A percentile compares a stretch with the other conserved stretches of the same genome.
Conservation (phyloP, 2,113 vertebrate species). For the Siphamia tubifer region DNA sequence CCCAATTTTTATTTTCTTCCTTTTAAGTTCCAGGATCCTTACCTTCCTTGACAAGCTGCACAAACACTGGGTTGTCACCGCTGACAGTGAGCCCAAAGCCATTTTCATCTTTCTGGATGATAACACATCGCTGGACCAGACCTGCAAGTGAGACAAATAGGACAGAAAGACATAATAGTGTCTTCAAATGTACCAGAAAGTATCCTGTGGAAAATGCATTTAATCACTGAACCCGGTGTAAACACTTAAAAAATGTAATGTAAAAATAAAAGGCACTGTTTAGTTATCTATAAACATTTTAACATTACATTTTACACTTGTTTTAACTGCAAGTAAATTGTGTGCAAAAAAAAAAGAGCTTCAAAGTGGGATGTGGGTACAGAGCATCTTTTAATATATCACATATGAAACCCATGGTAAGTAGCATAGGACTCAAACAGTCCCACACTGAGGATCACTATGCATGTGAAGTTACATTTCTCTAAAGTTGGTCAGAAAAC, state of each 20-base stretch:
- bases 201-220: not conserved
- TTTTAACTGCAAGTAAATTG: too few species aligned
- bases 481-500: not conserved
- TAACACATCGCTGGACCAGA: conserved; percentile 97
- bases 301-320: too few species aligned
- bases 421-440: not conserved
- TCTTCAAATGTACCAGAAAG: conserved; percentile 31
- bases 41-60: conserved; percentile 99
- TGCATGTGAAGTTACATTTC: too few species aligned
- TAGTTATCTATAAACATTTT: too few species aligned
- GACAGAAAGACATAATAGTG: conserved; percentile 16
- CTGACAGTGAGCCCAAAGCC: conserved; percentile 99
- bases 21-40: conserved; percentile 40
- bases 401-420: not conserved
- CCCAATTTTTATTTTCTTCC: not conserved
- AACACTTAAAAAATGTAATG: too few species aligned
- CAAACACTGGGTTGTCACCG: conserved; percentile 98
- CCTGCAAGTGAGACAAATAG: conserved; percentile 77
- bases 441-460: too few species aligned
- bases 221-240: not conserved
- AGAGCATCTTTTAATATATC: not conserved
- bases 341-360: too few species aligned
- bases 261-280: too few species aligned
- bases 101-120: conserved; percentile 98
- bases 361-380: too few species aligned